A percentile compares a stretch with the other conserved stretches of the same genome.
phyloP scores from a whole-genome alignment of 2,888 invertebrate genomes.

The Calliopum simillimum region DNA sequence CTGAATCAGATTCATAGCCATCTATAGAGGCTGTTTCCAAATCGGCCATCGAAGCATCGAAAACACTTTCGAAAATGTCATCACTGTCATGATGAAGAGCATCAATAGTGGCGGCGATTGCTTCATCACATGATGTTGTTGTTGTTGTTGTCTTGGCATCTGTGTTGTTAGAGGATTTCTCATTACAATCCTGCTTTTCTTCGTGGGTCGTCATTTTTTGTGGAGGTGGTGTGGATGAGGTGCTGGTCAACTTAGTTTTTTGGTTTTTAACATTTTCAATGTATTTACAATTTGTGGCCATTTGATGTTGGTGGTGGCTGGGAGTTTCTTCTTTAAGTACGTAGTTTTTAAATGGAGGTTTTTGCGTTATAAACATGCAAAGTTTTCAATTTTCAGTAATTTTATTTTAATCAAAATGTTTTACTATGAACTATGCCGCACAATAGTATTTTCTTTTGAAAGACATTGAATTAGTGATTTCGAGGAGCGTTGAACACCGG shows the following conservation, averaged over 20 bases:
- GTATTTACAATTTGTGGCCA: conserved; percentile 62
- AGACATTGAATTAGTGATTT: conserved; percentile 55
- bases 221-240: conserved; percentile 25
- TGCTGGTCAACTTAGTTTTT: conserved; percentile 35
- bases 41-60: conserved; percentile 65
- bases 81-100: conserved; percentile 47
- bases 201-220: conserved; percentile 47
- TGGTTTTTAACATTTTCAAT: conserved; percentile 50
- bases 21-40: conserved; percentile 59
- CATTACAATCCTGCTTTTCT: conserved; percentile 47
- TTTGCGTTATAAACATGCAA: not conserved
- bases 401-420: too few species aligned
- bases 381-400: conserved; percentile 11
- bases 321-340: not conserved
- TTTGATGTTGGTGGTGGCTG: conserved; percentile 43
- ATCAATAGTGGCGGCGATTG: conserved; percentile 23
- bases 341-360: not conserved
- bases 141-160: not conserved
- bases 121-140: not conserved
- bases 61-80: conserved; percentile 64
- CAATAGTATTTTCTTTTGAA: conserved; percentile 57
- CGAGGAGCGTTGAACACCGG: too few species aligned
- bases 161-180: conserved; percentile 35
- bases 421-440: conserved; percentile 37
- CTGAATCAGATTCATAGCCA: conserved; percentile 64